Conservation (phyloP, 1,140 invertebrate species). For the Zaprionus capensis region DNA sequence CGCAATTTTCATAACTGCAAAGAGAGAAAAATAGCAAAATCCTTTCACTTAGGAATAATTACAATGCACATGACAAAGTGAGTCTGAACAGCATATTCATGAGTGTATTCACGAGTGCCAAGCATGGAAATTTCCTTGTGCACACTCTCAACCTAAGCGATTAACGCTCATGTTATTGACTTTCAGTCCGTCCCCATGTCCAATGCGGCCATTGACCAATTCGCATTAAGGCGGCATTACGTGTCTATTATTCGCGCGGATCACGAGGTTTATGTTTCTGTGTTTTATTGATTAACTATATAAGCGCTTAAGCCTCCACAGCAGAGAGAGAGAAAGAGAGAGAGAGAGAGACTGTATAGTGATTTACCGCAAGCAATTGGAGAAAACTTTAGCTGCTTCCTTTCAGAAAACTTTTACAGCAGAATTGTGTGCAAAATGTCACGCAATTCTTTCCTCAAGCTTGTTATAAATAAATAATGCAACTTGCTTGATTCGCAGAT, state of each 20-base stretch:
- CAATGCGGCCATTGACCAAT: conserved; percentile 6
- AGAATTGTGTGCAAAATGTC: conserved; percentile 9
- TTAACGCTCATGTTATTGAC: background rate
- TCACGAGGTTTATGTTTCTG: background rate
- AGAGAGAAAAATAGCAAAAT: background rate
- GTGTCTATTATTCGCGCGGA: conserved; percentile 6
- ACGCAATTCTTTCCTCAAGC: conserved; percentile 11
- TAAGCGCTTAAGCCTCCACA: background rate
- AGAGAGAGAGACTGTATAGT: background rate
- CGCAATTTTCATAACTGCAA: conserved; percentile 33
- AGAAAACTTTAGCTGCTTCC: background rate
- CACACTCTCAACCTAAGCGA: background rate
- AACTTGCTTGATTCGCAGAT: conserved; percentile 2
- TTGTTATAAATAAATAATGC: conserved; percentile 13
- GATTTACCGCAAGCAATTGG: background rate
- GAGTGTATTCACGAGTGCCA: conserved; percentile 11
- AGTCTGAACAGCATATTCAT: conserved; percentile 6
- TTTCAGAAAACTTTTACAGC: background rate
- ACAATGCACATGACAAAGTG: conserved; percentile 20
- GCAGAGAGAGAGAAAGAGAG: background rate
- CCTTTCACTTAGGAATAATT: conserved; percentile 40
- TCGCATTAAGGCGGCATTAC: conserved; percentile 4
- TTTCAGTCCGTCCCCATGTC: background rate
- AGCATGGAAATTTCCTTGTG: conserved; percentile 5
- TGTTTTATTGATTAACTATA: conserved; percentile 11